Evolutionary conservation across 1,140 invertebrate species (phyloP).

Genomic region (Liolophura sinensis): DNA sequence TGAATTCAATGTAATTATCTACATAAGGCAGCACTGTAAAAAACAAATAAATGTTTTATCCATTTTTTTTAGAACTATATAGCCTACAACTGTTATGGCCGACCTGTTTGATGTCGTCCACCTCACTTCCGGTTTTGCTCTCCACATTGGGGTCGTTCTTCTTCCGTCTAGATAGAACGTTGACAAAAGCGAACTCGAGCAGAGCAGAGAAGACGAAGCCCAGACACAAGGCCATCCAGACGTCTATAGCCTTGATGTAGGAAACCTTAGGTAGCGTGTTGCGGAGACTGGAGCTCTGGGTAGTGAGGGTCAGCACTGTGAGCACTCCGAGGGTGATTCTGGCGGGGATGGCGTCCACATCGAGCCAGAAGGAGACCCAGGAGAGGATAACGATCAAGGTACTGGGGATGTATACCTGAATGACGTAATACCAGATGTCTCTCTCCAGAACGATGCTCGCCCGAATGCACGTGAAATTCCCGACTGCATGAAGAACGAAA

Average conservation of each 20-base stretch:
- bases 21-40: too few species aligned
- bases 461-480: constrained; percentile 4
- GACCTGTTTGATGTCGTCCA: too few species aligned
- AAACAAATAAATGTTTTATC: too few species aligned
- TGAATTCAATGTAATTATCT: too few species aligned
- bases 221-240: too few species aligned
- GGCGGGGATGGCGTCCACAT: constrained; percentile 36
- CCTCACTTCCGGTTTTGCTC: too few species aligned
- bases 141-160: neutral
- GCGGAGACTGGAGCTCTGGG: constrained; percentile 41
- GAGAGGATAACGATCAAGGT: constrained; percentile 20
- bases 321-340: constrained; percentile 38
- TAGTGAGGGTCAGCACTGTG: constrained; percentile 54
- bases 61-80: too few species aligned
- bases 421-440: constrained; percentile 9
- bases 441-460: constrained; percentile 5
- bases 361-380: constrained; percentile 33
- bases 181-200: too few species aligned
- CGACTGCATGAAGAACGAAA: too few species aligned
- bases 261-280: constrained; percentile 53
- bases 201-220: too few species aligned
- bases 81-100: too few species aligned
- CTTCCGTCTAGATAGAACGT: too few species aligned
- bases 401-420: constrained; percentile 14
- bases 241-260: constrained; percentile 58